Percentiles rank a stretch among this genome's conserved stretches.
Conservation (phyloP, 2,888 invertebrate species). For the Lasioglossum malachurum region DNA sequence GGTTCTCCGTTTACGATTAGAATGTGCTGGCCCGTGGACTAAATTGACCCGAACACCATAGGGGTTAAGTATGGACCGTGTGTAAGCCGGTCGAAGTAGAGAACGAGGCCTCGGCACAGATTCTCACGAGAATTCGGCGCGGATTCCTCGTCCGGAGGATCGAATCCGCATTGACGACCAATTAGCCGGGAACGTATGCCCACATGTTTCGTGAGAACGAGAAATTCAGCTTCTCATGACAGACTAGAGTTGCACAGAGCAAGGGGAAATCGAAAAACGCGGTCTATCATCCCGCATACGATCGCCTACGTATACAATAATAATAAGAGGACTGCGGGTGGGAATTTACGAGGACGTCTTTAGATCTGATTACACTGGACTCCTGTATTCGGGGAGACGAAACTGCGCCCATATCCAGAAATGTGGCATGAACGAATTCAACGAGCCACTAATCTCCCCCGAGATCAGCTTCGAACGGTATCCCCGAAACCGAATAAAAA, state of each 20-base stretch:
- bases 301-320: constrained; percentile 59
- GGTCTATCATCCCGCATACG: constrained; percentile 75
- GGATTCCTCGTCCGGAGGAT: constrained; percentile 3
- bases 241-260: constrained; percentile 43
- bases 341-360: constrained; percentile 63
- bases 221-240: constrained; percentile 70
- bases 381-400: constrained; percentile 47
- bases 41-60: constrained; percentile 2
- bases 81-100: neutral
- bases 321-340: constrained; percentile 72
- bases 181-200: constrained; percentile 61
- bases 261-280: constrained; percentile 56
- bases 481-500: neutral
- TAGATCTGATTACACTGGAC: constrained; percentile 63
- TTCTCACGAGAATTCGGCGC: constrained; percentile 36
- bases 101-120: neutral
- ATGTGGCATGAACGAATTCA: constrained; percentile 23
- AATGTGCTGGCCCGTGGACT: neutral
- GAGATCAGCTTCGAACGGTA: constrained; percentile 16
- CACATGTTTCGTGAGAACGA: constrained; percentile 80
- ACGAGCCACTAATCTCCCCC: constrained; percentile 36
- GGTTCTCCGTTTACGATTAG: neutral
- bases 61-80: constrained; percentile 2
- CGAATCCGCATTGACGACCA: constrained; percentile 44
- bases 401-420: constrained; percentile 67